phyloP scores from a whole-genome alignment of 1,140 invertebrate genomes.

The Bombyx mori region DNA sequence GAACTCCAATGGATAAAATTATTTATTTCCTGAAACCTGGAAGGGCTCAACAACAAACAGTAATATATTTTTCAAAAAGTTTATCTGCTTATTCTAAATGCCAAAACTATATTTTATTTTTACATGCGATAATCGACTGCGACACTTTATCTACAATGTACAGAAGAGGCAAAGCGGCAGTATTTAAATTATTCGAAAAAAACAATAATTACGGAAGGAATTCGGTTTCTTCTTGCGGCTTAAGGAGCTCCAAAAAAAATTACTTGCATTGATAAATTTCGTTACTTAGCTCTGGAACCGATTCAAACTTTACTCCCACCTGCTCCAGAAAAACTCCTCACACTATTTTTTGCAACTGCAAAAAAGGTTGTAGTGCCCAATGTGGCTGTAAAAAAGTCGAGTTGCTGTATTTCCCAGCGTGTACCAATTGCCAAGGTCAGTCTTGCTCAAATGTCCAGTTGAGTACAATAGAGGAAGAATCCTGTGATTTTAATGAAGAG shows the following conservation, averaged over 20 bases:
- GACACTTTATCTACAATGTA: conserved; percentile 9
- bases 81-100: conserved; percentile 6
- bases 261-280: conserved; percentile 8
- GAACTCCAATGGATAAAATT: conserved; percentile 10
- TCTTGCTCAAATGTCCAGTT: conserved; percentile 7
- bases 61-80: conserved; percentile 9
- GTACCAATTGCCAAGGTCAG: conserved; percentile 7
- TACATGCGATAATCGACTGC: conserved; percentile 9
- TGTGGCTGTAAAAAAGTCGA: conserved; percentile 10
- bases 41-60: conserved; percentile 3
- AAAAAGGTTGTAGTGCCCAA: conserved; percentile 18
- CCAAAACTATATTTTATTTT: conserved; percentile 10
- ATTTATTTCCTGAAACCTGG: conserved; percentile 12
- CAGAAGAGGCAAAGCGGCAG: conserved; percentile 4
- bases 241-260: conserved; percentile 14
- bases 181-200: conserved; percentile 8
- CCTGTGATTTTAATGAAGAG: conserved; percentile 7
- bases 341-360: conserved; percentile 29
- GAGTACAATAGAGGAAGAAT: conserved; percentile 6
- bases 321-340: conserved; percentile 30
- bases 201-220: conserved; percentile 9
- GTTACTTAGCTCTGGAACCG: conserved; percentile 23
- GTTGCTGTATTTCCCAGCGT: conserved; percentile 3
- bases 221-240: conserved; percentile 11
- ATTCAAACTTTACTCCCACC: conserved; percentile 22